Evolutionary conservation across 2,113 vertebrate species (phyloP).

Genomic region (Perca fluviatilis): DNA sequence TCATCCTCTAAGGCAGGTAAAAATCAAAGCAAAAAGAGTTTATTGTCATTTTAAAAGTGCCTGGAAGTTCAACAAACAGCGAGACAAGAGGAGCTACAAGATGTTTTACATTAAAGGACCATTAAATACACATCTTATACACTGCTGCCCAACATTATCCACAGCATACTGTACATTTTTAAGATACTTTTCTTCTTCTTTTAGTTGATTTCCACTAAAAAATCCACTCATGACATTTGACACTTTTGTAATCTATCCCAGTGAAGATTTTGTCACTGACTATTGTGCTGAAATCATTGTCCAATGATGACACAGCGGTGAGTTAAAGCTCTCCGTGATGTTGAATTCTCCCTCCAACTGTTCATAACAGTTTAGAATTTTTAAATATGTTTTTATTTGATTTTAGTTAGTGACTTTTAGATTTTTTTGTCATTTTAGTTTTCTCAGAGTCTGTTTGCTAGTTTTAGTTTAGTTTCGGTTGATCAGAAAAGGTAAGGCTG

Average conservation of each 20-base stretch:
- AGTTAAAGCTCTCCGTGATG: too few relatives aligned
- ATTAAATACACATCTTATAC: not conserved
- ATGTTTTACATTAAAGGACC: not conserved
- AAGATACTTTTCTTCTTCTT: not conserved
- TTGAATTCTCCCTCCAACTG: too few relatives aligned
- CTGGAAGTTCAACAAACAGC: not conserved
- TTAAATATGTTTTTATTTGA: too few relatives aligned
- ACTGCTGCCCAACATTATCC: not conserved
- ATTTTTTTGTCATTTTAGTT: too few relatives aligned
- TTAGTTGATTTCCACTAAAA: not conserved
- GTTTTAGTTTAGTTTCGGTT: too few relatives aligned
- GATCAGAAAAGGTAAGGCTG: too few relatives aligned
- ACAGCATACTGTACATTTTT: not conserved
- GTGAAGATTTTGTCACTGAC: not conserved
- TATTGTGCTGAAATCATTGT: not conserved
- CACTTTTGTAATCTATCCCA: not conserved
- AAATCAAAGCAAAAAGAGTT: not conserved
- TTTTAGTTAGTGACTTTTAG: too few relatives aligned
- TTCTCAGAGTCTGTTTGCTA: too few relatives aligned
- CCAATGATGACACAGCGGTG: not conserved
- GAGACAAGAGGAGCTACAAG: conserved; percentile 5
- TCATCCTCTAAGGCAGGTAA: not conserved
- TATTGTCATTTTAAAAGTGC: conserved; percentile 19
- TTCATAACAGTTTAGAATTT: too few relatives aligned
- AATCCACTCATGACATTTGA: not conserved